Evolutionary conservation across 2,888 invertebrate species (phyloP), one percentile per base, ranked within the genome.

Genomic region (Corbicula japonica): DNA sequence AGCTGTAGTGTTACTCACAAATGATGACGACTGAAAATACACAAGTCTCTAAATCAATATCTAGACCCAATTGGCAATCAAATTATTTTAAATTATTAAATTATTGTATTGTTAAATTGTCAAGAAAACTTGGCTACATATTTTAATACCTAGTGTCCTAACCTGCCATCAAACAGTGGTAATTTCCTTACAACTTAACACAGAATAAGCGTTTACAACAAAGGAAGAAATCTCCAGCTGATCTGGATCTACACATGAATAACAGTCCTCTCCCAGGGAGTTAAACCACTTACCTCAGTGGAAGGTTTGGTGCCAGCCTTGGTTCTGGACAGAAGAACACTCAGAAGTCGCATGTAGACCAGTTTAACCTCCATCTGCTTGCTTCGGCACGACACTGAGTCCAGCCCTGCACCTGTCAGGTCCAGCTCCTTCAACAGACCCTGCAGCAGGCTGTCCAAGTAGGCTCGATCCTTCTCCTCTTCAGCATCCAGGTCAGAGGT

Each of bases 401-500:
- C 86, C 30, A 94, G 93, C 81, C 89, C 95, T 85, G 95, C 70
- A 15, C 81, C 86, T 12, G 81, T 75, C 8, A 93, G 90, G 74
- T 93, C 91, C 65, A 94, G 85, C 71, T 94, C 92, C 44, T 88
- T 85, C 0, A 97, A 95, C 1, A 98, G 94, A 0, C 96, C 95
- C 21, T 95, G 95, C 0, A 98, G 95, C 4, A 98, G 94, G 0
- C 95, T 95, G 86, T 97, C 97, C 23, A 98, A 94, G 35, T 97
- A 96, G 0, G 95, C 95, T 87, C 96, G 95, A 92, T 98, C 98
- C 44, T 96, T 96, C 88, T 96, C 97, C 38, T 96, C 96, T 88
- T 96, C 96, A 0, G 97, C 96, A 93, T 98, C 98, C 32, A 98
- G 95, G 93, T 98, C 98, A 10, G 96, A 96, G 0, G 97, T 97